Base-by-base conservation (phyloP, 2,888 invertebrate species). In the Resseliella maxima region DNA sequence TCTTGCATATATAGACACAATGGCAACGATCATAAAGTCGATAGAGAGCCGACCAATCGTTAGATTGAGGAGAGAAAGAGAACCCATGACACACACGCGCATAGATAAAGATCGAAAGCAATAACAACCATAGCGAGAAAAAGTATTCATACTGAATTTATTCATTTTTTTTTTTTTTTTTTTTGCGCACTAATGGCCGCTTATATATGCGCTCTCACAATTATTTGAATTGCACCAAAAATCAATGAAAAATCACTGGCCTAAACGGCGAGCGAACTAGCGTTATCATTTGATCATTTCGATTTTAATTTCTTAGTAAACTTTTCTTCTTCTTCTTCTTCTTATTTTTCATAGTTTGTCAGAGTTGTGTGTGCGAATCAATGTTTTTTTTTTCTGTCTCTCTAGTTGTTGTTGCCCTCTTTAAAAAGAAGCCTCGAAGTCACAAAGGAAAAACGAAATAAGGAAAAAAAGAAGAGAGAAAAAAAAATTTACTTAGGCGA, bases 401-500 rank as follows among this genome's bases (percentile, higher is more conserved):
- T 50, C 10, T 18, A 50, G 18, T 12, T 50, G 18, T 45, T 12
- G 45, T 45, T 45, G 5, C 12, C 12, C 45, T n/a, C n/a, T n/a
- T n/a, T n/a, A n/a, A n/a, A n/a, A n/a, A n/a, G 27, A 59, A 59
- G 59, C 59, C n/a, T 59, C n/a, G 24, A 72, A 72, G 72, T 24
- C 72, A 31, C 72, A 72, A 72, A 72, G 31, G 31, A 27, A 72
- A n/a, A 59, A 12, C 41, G 41, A 59, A 59, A 59, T 24, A 24
- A 2, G 59, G 5, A 59, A 59, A 24, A 15, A 59, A 59, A 59
- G n/a, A 59, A 59, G 24, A 24, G 24, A 59, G 2, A 18, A 50
- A 50, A 50, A 72, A 72, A 35, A 72, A 27, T 15, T 31, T 72
- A 31, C 72, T 72, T 31, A 72, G 72, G 27, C 72, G 72, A 72